phyloP scores from a whole-genome alignment of 2,113 vertebrate species.

The Ammodytes dubius region DNA sequence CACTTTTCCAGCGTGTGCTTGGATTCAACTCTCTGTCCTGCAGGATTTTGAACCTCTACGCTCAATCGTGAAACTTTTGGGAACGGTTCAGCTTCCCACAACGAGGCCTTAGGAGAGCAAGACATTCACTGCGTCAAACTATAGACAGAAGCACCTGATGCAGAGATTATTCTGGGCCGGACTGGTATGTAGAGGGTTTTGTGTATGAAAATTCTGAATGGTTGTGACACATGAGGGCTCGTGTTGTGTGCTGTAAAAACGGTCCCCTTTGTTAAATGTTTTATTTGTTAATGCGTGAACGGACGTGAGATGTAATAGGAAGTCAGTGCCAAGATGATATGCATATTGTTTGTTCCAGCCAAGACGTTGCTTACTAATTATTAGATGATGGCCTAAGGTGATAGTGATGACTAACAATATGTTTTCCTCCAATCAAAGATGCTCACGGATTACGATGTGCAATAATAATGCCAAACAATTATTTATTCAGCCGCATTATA shows the following conservation, averaged over 20 bases:
- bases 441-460: conserved; percentile 8
- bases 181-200: conserved; percentile 19
- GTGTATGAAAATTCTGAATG: not conserved
- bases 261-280: conserved; percentile 30
- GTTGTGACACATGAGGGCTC: not conserved
- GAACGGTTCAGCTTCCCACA: conserved; percentile 33
- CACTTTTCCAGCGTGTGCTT: conserved; percentile 70
- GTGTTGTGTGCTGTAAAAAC: conserved; percentile 29
- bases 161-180: conserved; percentile 12
- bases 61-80: conserved; percentile 59
- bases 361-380: conserved; percentile 18
- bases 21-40: conserved; percentile 66
- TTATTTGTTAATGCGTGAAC: conserved; percentile 30
- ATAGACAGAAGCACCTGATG: conserved; percentile 33
- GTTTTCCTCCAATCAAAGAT: conserved; percentile 29
- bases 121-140: conserved; percentile 3
- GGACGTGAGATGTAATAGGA: conserved; percentile 27
- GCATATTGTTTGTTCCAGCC: conserved; percentile 39
- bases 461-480: conserved; percentile 49
- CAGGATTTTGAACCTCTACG: conserved; percentile 63
- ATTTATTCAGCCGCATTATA: conserved; percentile 17
- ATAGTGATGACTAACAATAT: conserved; percentile 49
- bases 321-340: conserved; percentile 27
- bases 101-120: conserved; percentile 30
- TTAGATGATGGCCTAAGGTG: conserved; percentile 42